Base-by-base conservation (phyloP, 1,140 invertebrate species). In the Coenobita brevimanus region DNA sequence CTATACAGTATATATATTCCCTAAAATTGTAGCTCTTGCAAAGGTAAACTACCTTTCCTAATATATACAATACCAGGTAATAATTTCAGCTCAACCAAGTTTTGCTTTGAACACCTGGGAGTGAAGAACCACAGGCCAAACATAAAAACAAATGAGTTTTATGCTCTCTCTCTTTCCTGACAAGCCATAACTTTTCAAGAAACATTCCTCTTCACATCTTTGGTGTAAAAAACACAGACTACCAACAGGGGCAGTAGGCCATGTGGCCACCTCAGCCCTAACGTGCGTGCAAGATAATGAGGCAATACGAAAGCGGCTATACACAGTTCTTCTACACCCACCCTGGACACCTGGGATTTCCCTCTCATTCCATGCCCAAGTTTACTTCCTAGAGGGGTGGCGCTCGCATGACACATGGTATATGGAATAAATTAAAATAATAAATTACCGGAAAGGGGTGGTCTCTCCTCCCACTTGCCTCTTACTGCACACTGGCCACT, bases 361-460 rank as follows among this genome's bases (percentile, higher is more conserved):
- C 33, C 67, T 43, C 30, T 57, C 76, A 38, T 57, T 46, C 64
- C 64, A 73, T 41, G 78, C 85, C 85, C 85, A 67, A 87, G 69
- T 54, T 87, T 30, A 62, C 62, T 43, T 54, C 76, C 46, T 50
- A 50, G 79, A 81, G 38, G 69, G 50, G 76, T 87, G 85, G 85
- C 73, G 41, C 85, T 87, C 46, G 17, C 43, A 30, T 80, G 67
- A 87, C 64, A 43, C 36, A 30, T 80, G 75, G 60, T 87, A 83
- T 73, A 71, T 80, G 69, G 69, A 87, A 87, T 87, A 87, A 87
- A 87, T 87, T 87, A 87, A 87, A 87, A 71, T 80, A 87, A 87
- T 87, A 87, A 87, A 87, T 87, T 87, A 87, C 85, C 78, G 38
- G 76, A 75, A 50, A 62, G 67, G 67, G 27, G 36, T 21, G 27